Base-by-base conservation (phyloP, 1,140 invertebrate genomes). In the Pogonomyrmex californicus region DNA sequence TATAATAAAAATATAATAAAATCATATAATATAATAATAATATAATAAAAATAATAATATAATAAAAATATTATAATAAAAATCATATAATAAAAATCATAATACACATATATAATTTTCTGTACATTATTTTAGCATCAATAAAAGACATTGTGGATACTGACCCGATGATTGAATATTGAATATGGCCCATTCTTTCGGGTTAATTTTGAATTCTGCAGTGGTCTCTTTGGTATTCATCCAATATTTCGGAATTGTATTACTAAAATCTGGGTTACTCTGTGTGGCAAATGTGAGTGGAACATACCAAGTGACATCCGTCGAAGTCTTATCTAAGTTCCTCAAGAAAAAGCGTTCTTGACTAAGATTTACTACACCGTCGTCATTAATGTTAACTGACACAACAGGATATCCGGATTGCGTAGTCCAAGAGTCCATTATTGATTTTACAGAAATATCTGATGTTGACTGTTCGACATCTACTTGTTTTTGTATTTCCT, bases 321-420 rank as follows among this genome's bases (percentile, higher is more conserved):
- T 77, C 0, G 92, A 36, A 3, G 91, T 60, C 0, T 85, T 85
- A 23, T 94, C 90, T 1, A 91, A 83, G 14, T 95, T 95, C 77
- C 94, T 94, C 0, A 96, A 75, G 56, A 96, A 91, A 88, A 96
- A 97, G 9, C 96, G 96, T 89, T 95, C 81, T 92, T 97, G 95
- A 2, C 41, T 90, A 17, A 96, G 63, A 0, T 79, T 92, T 0
- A 96, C 92, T 12, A 85, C 78, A 76, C 95, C 90, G 41, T 95
- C 60, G 0, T 81, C 93, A 75, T 96, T 91, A 2, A 96, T 95
- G 30, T 92, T 93, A 4, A 97, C 95, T 12, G 92, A 96, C 1
- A 98, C 87, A 5, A 98, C 96, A 0, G 98, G 98, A 90, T 97
- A 97, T 44, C 98, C 98, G 65, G 97, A 95, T 91, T 98, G 96